Percentiles rank a stretch among this genome's conserved stretches.
phyloP scores from a whole-genome alignment of 2,888 invertebrate species.

The Drosophila parthenogenetica region DNA sequence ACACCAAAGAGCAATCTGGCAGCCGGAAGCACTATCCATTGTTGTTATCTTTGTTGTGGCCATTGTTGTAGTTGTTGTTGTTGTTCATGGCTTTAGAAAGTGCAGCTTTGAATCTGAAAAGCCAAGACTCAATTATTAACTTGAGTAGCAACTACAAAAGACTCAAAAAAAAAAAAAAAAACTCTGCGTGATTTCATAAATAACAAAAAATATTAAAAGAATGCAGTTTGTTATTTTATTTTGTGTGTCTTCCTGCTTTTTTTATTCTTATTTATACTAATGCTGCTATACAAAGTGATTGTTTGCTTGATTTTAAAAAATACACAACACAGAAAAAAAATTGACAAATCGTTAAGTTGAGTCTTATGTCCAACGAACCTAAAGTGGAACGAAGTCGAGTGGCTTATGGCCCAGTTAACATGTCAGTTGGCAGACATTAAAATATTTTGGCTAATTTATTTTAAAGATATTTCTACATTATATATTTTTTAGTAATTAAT shows the following conservation, averaged over 20 bases:
- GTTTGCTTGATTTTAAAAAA: neutral
- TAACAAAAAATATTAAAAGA: neutral
- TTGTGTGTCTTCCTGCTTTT: neutral
- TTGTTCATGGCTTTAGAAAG: conserved; percentile 44
- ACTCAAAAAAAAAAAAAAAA: neutral
- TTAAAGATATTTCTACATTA: neutral
- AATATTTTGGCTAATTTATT: neutral
- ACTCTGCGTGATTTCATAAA: conserved; percentile 15
- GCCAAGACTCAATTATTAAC: conserved; percentile 57
- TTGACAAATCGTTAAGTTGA: conserved; percentile 17
- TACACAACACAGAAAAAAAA: conserved; percentile 1
- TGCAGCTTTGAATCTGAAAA: conserved; percentile 27
- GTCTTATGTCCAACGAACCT: conserved; percentile 9
- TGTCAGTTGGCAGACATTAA: neutral
- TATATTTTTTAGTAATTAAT: neutral
- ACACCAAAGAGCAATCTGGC: conserved; percentile 30
- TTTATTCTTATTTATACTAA: neutral
- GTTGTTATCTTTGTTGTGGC: conserved; percentile 21
- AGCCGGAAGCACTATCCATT: conserved; percentile 53
- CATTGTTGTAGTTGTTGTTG: conserved; percentile 14
- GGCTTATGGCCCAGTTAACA: conserved; percentile 3
- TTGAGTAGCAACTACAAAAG: conserved; percentile 36
- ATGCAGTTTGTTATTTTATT: conserved; percentile 1
- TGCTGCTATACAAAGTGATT: conserved; percentile 2
- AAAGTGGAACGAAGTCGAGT: conserved; percentile 3